Evolutionary conservation across 2,113 vertebrate species (phyloP).

Genomic region (Chlorodrepanis virens): DNA sequence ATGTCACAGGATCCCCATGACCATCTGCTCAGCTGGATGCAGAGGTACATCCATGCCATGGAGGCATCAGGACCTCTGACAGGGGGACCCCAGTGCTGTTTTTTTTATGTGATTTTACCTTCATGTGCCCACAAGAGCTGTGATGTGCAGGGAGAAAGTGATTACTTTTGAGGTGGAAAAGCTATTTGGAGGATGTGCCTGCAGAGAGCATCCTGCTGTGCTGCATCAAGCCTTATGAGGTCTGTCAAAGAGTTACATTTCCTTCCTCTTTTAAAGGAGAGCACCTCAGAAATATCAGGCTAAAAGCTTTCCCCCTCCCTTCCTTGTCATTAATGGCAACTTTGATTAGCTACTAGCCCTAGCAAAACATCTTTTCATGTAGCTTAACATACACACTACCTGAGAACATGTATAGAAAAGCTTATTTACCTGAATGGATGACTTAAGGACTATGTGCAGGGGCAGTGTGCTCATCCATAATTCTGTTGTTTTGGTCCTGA

Average conservation of each 20-base stretch:
- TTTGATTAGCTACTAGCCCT: not conserved
- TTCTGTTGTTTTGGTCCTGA: not conserved
- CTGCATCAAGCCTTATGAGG: not conserved
- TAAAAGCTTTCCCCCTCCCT: not conserved
- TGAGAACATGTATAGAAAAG: not conserved
- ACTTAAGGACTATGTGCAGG: not conserved
- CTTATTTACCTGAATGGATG: not conserved
- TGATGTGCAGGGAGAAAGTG: not conserved
- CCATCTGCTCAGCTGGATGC: not conserved
- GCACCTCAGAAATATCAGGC: not conserved
- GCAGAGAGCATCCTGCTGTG: not conserved
- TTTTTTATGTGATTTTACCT: not conserved
- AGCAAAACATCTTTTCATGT: not conserved
- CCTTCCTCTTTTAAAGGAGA: not conserved
- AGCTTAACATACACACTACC: not conserved
- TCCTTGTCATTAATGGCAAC: not conserved
- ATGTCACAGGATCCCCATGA: not conserved
- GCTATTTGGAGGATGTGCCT: not conserved
- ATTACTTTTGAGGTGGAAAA: not conserved
- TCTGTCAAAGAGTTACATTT: not conserved
- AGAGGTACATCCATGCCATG: accelerated
- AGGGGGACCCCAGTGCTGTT: not conserved
- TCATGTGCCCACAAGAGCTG: not conserved
- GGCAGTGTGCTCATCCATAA: not conserved
- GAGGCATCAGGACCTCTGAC: not conserved